Conservation (phyloP, 2,797 vertebrate species). For the Cygnus olor region DNA sequence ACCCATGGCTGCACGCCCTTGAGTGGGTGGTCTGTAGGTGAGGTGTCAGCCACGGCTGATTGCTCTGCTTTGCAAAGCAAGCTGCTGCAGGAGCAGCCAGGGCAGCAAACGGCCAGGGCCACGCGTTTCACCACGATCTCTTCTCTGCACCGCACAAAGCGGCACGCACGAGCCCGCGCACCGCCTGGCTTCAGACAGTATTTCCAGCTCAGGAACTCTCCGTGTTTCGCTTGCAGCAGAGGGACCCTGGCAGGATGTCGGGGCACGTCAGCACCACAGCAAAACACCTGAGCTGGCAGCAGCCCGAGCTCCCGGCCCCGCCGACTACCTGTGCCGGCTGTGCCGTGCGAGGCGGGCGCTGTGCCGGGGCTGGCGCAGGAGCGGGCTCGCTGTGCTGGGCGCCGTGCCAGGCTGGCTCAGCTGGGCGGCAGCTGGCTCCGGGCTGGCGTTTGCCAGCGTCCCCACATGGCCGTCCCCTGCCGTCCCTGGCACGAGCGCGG, state of each 20-base stretch:
- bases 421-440: neutral
- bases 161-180: accelerated
- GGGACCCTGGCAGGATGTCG: neutral
- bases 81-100: neutral
- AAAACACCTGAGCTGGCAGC: neutral
- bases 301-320: neutral
- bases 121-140: neutral
- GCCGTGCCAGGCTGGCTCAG: neutral
- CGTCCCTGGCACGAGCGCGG: neutral
- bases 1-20: neutral
- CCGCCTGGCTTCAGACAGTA: neutral
- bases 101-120: neutral
- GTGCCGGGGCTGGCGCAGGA: neutral
- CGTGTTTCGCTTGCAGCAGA: neutral
- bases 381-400: neutral
- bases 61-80: neutral
- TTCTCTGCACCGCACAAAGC: neutral
- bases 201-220: neutral
- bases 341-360: neutral
- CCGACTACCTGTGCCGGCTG: accelerated
- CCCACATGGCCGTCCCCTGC: neutral
- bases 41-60: neutral
- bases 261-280: accelerated
- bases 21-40: neutral
- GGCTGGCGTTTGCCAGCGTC: neutral